These are phyloP conservation scores for Thalassoma bifasciatum DNA, from an alignment of 2,113 vertebrate genomes.

Conservation along the genomic window DNA sequence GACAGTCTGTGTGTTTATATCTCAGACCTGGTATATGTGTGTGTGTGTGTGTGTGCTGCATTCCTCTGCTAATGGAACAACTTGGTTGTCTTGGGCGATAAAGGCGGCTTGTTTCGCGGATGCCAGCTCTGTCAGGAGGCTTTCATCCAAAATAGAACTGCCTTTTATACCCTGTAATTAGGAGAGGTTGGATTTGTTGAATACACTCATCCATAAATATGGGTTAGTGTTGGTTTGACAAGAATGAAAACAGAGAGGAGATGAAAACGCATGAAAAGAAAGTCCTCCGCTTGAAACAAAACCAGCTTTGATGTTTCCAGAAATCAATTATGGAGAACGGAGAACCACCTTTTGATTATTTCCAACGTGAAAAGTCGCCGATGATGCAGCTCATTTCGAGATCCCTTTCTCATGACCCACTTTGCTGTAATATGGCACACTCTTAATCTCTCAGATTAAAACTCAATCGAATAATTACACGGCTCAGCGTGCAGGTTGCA, in stretches of 20 bases:
- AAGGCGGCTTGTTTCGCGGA: constrained; percentile 33
- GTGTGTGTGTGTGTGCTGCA: not conserved
- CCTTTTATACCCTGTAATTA: constrained; percentile 56
- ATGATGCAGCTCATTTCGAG: constrained; percentile 29
- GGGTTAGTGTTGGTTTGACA: constrained; percentile 51
- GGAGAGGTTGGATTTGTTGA: constrained; percentile 48
- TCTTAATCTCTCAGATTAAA: constrained; percentile 63
- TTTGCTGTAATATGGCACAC: constrained; percentile 8
- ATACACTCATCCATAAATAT: constrained; percentile 48
- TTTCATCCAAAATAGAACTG: constrained; percentile 57
- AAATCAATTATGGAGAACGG: constrained; percentile 45
- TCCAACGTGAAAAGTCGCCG: constrained; percentile 56
- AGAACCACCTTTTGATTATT: constrained; percentile 51
- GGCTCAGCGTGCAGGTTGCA: constrained; percentile 51
- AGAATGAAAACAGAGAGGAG: constrained; percentile 56
- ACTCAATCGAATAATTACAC: constrained; percentile 55
- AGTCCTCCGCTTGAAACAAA: constrained; percentile 42
- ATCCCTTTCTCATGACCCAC: constrained; percentile 26
- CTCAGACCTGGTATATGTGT: not conserved
- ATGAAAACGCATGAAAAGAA: constrained; percentile 55
- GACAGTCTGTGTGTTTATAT: constrained; percentile 30
- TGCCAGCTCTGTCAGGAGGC: constrained; percentile 40
- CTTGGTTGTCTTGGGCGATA: constrained; percentile 19
- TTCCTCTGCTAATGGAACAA: not conserved
- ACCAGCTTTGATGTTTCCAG: constrained; percentile 50